Evolutionary conservation across 2,888 invertebrate genomes (phyloP).

Genomic region (Acanthosepion lycidas): DNA sequence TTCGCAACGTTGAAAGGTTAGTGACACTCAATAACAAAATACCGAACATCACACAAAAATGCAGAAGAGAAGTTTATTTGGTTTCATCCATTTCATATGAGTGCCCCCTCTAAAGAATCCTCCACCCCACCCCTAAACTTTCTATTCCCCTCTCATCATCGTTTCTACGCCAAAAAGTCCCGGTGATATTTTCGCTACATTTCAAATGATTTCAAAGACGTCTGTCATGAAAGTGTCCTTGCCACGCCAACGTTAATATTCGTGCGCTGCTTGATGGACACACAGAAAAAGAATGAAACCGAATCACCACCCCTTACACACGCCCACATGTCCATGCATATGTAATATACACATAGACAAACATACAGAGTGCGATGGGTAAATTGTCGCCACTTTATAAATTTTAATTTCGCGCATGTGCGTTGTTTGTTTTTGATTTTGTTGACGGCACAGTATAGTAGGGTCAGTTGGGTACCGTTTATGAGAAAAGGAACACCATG

Average conservation of each 20-base stretch:
- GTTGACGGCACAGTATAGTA: too few relatives aligned
- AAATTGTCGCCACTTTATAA: too few relatives aligned
- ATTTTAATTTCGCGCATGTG: too few relatives aligned
- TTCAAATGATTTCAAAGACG: conserved; percentile 10
- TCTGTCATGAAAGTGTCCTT: conserved; percentile 33
- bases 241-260: not conserved
- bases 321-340: too few relatives aligned
- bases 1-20: not conserved
- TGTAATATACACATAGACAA: not conserved
- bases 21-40: conserved; percentile 8
- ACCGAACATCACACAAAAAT: conserved; percentile 7
- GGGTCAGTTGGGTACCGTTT: too few relatives aligned
- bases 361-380: not conserved
- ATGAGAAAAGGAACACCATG: too few relatives aligned
- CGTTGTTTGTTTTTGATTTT: too few relatives aligned
- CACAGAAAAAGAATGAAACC: not conserved
- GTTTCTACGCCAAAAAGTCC: not conserved
- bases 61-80: not conserved
- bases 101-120: not conserved
- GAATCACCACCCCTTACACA: not conserved
- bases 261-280: not conserved
- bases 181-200: not conserved
- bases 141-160: not conserved
- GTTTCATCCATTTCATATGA: not conserved
- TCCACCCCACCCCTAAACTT: not conserved